Conservation (phyloP, 53 echinoderm and acorn worm species). For the Actinopyga echinites region DNA sequence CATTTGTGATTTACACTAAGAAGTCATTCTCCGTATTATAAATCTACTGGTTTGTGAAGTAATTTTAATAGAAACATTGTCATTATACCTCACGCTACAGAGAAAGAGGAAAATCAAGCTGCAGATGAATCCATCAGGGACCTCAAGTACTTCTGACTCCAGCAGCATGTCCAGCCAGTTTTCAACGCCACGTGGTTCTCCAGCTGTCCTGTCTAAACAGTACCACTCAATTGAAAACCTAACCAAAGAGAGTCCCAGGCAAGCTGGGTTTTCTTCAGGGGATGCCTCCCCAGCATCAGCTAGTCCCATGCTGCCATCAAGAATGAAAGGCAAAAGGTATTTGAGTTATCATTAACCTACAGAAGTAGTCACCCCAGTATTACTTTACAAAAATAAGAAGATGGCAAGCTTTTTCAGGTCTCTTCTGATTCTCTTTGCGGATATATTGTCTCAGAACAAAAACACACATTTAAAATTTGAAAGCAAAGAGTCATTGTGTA, state of each 20-base stretch:
- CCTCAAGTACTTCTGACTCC: slow-evolving; percentile 91
- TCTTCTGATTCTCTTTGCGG: no score
- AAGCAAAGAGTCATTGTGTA: no score
- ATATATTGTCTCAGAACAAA: no score
- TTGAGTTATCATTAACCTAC: no score
- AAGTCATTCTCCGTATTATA: no score
- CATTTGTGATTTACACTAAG: no score
- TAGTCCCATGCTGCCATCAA: slow-evolving; percentile 30
- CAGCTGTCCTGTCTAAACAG: slow-evolving; percentile 61
- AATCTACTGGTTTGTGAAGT: no score
- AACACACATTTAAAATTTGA: no score
- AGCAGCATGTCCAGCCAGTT: slow-evolving; percentile 89
- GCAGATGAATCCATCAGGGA: slow-evolving; percentile 19
- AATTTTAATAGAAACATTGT: background rate
- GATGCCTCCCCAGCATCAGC: background rate
- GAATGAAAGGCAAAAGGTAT: background rate
- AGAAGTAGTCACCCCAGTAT: no score
- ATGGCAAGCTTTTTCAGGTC: no score
- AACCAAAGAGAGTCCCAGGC: background rate
- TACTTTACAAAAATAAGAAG: no score
- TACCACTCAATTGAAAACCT: slow-evolving; percentile 63
- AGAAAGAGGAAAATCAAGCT: slow-evolving; percentile 63
- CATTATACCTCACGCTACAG: slow-evolving; percentile 36
- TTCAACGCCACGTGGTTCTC: slow-evolving; percentile 79
- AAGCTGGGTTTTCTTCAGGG: slow-evolving; percentile 3